Conservation (phyloP, 2,888 invertebrate species). For the Ptychoptera contaminata region DNA sequence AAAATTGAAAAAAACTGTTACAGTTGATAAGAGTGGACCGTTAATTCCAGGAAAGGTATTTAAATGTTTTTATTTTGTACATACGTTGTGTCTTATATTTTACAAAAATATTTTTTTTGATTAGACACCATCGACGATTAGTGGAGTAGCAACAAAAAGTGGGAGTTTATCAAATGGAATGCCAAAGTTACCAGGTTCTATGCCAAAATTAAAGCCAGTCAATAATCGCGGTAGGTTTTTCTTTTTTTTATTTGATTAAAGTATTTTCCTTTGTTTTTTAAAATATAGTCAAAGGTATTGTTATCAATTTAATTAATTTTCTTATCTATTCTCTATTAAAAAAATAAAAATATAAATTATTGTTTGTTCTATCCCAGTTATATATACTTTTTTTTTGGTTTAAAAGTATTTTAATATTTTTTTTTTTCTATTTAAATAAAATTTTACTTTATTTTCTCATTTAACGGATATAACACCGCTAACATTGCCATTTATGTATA, state of each 20-base stretch:
- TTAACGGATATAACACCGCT: too few relatives aligned
- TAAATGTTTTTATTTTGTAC: slow-evolving; percentile 8
- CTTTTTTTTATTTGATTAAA: too few relatives aligned
- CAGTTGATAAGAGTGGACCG: slow-evolving; percentile 84
- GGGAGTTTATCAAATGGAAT: slow-evolving; percentile 19
- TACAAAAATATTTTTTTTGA: not conserved
- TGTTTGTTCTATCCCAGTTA: not conserved
- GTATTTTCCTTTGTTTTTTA: too few relatives aligned
- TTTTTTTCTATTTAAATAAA: too few relatives aligned
- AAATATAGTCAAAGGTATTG: too few relatives aligned
- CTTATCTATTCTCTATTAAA: not conserved
- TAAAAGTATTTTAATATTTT: too few relatives aligned
- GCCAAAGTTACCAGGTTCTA: slow-evolving; percentile 27
- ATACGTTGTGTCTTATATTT: not conserved
- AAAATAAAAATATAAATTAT: not conserved
- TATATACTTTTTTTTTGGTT: too few relatives aligned
- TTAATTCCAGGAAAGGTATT: slow-evolving; percentile 46
- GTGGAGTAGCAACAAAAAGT: slow-evolving; percentile 20
- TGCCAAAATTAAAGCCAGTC: slow-evolving; percentile 31
- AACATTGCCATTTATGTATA: too few relatives aligned
- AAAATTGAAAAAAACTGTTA: slow-evolving; percentile 67
- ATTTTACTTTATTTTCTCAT: too few relatives aligned
- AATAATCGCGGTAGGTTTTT: slow-evolving; percentile 24
- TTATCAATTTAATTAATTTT: not conserved
- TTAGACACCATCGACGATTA: slow-evolving; percentile 2